Evolutionary conservation across 2,888 invertebrate genomes (phyloP), one percentile per base, ranked within the genome.

Genomic region (Dascillus cervinus): DNA sequence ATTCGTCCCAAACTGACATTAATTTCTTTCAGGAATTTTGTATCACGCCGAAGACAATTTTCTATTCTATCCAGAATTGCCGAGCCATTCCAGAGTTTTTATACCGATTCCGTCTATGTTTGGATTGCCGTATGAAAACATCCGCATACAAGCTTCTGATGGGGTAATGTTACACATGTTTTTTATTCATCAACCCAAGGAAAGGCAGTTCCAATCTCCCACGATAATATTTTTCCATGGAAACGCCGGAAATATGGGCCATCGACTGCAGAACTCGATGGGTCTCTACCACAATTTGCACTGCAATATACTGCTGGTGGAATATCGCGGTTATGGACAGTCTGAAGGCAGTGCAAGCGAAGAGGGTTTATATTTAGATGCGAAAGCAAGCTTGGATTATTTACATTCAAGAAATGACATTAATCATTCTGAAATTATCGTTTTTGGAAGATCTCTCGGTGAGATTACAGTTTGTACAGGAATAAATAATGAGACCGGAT

Each of bases 221-320:
- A 94, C 94, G 5, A 70, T 95, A 55, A 67, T 95, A 28, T 92
- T 87, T 65, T 80, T 95, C 44, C 95, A 96, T 70, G 95, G 95
- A 3, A 96, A 95, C 75, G 95, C 95, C 29, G 95, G 95, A 8
- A 96, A 95, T 60, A 89, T 95, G 75, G 95, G 95, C 0, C 94
- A 95, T 59, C 79, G 85, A 44, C 69, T 95, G 50, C 79, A 84
- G 52, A 94, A 94, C 69, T 84, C 84, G n/a, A 79, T 81, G 45
- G 89, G 86, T 3, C 71, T 95, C 35, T 90, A 82, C 62, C 77
- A 83, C 49, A 77, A 82, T 53, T 67, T 90, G 30, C 78, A 81
- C 44, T 85, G 87, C 46, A 95, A 96, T 60, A 75, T 95, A 44
- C 65, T 95, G 25, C 77, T 94, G 74, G 76, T 95, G n/a, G 96